Base-by-base conservation (phyloP, 2,888 invertebrate genomes). In the Sicus ferrugineus region DNA sequence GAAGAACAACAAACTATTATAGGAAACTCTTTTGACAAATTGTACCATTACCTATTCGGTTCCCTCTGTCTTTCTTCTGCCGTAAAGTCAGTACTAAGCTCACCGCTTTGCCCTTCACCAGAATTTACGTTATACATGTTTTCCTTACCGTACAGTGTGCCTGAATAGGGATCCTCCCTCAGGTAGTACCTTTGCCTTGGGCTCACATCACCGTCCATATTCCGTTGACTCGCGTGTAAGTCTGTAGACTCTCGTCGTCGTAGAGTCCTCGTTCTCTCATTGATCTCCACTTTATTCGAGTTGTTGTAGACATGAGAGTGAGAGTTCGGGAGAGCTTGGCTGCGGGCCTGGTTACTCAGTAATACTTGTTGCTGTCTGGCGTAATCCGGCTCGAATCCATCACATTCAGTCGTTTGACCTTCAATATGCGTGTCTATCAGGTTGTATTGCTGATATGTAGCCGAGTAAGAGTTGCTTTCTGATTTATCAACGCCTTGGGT, bases 81-180 rank as follows among this genome's bases (percentile, higher is more conserved):
- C 67, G 30, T 68, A 78, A 81, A 70, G 26, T 54, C 54, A 66
- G 76, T 68, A 76, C 77, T 42, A 19, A 21, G 11, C 6, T 70
- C 67, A 1, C 54, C 62, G 11, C 59, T 69, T n/a, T 67, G 72
- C n/a, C 67, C 70, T 75, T 83, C 74, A 71, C 75, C 80, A 75
- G 74, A 7, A 23, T 48, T 50, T 23, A 63, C 74, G 63, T 91
- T 92, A 86, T 94, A 93, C 82, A 93, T 92, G 85, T 93, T 93
- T 85, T 94, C 94, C 79, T 92, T 89, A 73, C 94, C 93, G 84
- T 93, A 94, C 81, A 93, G 92, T 85, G 92, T 92, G 28, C 91
- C 90, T 69, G 91, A 92, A 84, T 93, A 94, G 31, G 94, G 94
- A 87, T 94, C 94, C 86, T 94, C 94, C 48, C 94, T 94, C 75